A percentile compares a stretch with the other conserved stretches of the same genome.
phyloP scores from a whole-genome alignment of 2,797 vertebrate genomes.

The Trichosurus vulpecula region DNA sequence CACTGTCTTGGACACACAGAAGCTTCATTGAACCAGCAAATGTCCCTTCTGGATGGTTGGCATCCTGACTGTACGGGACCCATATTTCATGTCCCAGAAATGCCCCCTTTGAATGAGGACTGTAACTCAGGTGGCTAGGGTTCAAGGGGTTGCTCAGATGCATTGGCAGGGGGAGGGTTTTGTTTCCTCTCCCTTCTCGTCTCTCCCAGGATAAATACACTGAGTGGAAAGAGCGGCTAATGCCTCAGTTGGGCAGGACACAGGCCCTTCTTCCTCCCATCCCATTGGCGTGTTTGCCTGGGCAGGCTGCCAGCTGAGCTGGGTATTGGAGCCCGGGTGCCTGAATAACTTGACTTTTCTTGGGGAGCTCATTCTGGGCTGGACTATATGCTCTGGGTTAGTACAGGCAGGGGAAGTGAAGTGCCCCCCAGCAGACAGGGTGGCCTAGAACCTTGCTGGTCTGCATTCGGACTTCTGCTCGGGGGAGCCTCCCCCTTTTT shows the following conservation, averaged over 20 bases:
- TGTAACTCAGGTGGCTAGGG: constrained; percentile 41
- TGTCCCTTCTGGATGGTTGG: constrained; percentile 42
- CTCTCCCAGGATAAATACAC: constrained; percentile 38
- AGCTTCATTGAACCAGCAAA: neutral
- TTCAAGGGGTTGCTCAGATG: constrained; percentile 22
- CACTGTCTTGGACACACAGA: neutral
- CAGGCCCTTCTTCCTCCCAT: constrained; percentile 55
- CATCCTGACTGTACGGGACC: constrained; percentile 25
- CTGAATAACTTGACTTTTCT: constrained; percentile 57
- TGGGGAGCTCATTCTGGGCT: constrained; percentile 19
- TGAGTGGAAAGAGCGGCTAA: constrained; percentile 44
- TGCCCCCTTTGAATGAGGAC: constrained; percentile 26
- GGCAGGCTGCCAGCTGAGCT: constrained; percentile 47
- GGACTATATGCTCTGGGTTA: neutral
- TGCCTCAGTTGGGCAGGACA: constrained; percentile 39
- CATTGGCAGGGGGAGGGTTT: constrained; percentile 21
- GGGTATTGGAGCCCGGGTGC: constrained; percentile 45
- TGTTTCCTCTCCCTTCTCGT: constrained; percentile 11
- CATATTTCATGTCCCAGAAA: constrained; percentile 44
- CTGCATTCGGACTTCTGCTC: neutral
- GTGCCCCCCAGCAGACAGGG: neutral
- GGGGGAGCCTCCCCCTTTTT: neutral
- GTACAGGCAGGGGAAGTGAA: neutral
- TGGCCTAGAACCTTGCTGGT: neutral
- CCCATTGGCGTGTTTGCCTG: constrained; percentile 67